Conservation (phyloP, 2,113 vertebrate genomes). For the Entelurus aequoreus region DNA sequence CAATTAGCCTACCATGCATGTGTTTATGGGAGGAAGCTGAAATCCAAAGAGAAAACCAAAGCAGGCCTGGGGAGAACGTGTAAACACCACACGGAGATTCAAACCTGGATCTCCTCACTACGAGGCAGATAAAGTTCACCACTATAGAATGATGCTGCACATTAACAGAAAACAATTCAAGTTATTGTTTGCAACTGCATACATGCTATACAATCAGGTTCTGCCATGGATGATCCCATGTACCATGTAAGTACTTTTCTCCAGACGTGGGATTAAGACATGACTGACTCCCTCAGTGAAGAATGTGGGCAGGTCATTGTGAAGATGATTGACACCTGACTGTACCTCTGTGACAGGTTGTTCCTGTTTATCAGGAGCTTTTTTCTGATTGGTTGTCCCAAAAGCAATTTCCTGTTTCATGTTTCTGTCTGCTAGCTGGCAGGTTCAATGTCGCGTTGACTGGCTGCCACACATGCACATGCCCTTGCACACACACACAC, state of each 20-base stretch:
- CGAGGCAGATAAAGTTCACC: too few relatives aligned
- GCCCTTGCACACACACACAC: neutral
- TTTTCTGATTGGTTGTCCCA: conserved; percentile 65
- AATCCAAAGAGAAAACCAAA: too few relatives aligned
- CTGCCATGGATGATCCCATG: neutral
- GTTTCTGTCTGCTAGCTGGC: conserved; percentile 59
- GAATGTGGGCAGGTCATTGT: conserved; percentile 59
- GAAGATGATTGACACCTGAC: conserved; percentile 63
- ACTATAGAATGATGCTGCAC: too few relatives aligned
- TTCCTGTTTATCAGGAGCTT: conserved; percentile 64
- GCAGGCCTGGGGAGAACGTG: too few relatives aligned
- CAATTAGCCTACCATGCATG: too few relatives aligned
- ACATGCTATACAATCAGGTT: conserved; percentile 5
- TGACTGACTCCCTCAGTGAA: conserved; percentile 52
- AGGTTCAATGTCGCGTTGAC: conserved; percentile 56
- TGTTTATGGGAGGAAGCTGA: too few relatives aligned
- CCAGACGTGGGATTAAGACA: conserved; percentile 42
- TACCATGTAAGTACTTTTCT: conserved; percentile 28
- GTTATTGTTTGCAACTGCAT: neutral
- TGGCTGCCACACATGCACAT: conserved; percentile 31
- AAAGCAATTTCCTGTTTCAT: conserved; percentile 72
- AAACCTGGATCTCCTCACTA: too few relatives aligned
- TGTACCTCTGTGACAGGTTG: conserved; percentile 54
- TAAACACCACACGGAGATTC: too few relatives aligned
- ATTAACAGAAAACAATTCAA: neutral